A percentile compares a stretch with the other conserved stretches of the same genome.
Evolutionary conservation across 2,888 invertebrate species (phyloP).

Genomic region (Conistra vaccinii): DNA sequence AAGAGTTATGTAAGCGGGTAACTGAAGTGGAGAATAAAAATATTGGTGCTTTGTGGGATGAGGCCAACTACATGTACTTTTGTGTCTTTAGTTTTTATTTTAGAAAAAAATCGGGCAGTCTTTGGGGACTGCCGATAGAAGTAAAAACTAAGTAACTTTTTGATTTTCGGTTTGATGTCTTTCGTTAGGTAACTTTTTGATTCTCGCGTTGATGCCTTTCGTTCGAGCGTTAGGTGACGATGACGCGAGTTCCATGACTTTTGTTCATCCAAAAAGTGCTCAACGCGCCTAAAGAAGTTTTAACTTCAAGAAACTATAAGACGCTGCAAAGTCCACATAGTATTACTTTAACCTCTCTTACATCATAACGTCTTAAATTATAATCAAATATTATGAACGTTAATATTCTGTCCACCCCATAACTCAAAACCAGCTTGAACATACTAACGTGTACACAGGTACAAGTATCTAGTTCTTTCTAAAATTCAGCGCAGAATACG

Average conservation of each 20-base stretch:
- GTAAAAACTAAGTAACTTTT: no score
- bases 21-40: neutral
- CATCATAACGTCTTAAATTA: neutral
- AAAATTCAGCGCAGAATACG: slow-evolving; percentile 50
- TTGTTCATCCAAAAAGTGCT: no score
- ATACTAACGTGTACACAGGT: slow-evolving; percentile 15
- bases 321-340: neutral
- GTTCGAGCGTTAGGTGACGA: no score
- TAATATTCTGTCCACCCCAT: slow-evolving; percentile 18
- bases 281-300: no score
- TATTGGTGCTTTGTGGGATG: neutral
- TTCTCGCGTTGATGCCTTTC: no score
- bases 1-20: neutral
- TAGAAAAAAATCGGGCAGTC: no score
- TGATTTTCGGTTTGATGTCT: no score
- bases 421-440: slow-evolving; percentile 39
- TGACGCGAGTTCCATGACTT: no score
- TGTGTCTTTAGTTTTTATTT: neutral
- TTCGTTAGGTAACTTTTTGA: no score
- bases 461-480: slow-evolving; percentile 44
- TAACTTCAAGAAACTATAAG: no score
- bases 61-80: neutral
- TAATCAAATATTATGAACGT: slow-evolving; percentile 5
- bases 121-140: no score
- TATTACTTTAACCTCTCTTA: neutral